phyloP scores from a whole-genome alignment of 2,113 vertebrate genomes.

The Tragelaphus scriptus region DNA sequence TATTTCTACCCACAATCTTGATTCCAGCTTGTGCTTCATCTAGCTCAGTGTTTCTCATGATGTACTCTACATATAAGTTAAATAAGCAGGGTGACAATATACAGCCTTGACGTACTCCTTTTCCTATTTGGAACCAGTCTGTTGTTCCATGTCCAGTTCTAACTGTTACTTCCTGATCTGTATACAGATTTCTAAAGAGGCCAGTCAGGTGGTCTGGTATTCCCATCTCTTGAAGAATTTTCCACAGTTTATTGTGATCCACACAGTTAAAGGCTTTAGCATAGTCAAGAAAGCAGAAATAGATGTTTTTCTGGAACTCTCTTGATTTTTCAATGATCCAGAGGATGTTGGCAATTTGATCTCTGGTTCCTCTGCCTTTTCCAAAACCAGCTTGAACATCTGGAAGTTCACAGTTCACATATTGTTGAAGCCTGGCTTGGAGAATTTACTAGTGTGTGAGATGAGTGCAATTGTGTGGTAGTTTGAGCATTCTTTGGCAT shows the following conservation, averaged over 20 bases:
- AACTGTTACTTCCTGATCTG: not conserved
- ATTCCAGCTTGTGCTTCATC: not conserved
- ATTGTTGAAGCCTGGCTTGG: not conserved
- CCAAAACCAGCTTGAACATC: not conserved
- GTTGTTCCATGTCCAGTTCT: not conserved
- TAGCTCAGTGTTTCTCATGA: not conserved
- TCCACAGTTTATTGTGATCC: not conserved
- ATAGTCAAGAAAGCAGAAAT: not conserved
- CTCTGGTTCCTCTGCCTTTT: not conserved
- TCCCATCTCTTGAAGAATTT: not conserved
- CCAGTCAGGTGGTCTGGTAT: not conserved
- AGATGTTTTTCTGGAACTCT: not conserved
- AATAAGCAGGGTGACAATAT: not conserved
- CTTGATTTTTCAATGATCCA: not conserved
- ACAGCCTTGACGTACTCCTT: not conserved
- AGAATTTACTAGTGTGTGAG: not conserved
- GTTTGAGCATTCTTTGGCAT: not conserved
- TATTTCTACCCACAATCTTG: not conserved
- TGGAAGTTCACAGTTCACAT: not conserved
- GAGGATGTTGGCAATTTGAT: not conserved
- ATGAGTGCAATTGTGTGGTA: not conserved
- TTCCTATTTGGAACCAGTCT: not conserved
- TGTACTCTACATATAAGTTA: not conserved
- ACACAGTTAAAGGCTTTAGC: not conserved
- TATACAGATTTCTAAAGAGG: not conserved